phyloP scores from a whole-genome alignment of 1,140 invertebrate genomes.

The Eupristina koningsbergeri region DNA sequence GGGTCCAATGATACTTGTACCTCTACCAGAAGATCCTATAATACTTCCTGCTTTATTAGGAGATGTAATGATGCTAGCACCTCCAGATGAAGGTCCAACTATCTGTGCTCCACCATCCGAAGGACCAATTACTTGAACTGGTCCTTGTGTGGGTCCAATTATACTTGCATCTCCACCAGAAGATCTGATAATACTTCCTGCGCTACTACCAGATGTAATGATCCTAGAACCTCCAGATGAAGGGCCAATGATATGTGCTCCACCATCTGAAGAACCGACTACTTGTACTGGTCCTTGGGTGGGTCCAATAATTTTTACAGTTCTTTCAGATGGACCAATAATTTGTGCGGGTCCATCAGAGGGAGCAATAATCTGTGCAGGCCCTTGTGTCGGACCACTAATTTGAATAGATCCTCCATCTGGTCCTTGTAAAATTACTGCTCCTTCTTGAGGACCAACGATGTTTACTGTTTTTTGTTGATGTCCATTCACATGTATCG shows the following conservation, averaged over 20 bases:
- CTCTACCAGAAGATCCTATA: slow-evolving; percentile 50
- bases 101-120: no score
- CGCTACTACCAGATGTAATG: slow-evolving; percentile 27
- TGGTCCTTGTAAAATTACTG: slow-evolving; percentile 54
- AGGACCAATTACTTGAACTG: no score
- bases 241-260: slow-evolving; percentile 50
- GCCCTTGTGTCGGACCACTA: slow-evolving; percentile 45
- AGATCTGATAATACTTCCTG: slow-evolving; percentile 49
- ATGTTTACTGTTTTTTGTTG: no score
- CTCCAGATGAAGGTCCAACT: slow-evolving; percentile 51
- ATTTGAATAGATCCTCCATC: slow-evolving; percentile 50
- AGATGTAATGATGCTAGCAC: slow-evolving; percentile 30
- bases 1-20: slow-evolving; percentile 52
- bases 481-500: no score
- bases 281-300: slow-evolving; percentile 29
- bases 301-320: slow-evolving; percentile 54
- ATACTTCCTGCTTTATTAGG: slow-evolving; percentile 47
- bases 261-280: background rate
- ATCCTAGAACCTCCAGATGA: slow-evolving; percentile 47
- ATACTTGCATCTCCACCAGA: slow-evolving; percentile 33
- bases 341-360: slow-evolving; percentile 47
- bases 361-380: slow-evolving; percentile 52
- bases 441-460: slow-evolving; percentile 30
- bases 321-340: slow-evolving; percentile 26
- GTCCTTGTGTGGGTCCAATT: slow-evolving; percentile 50